These are phyloP conservation scores for Saccostrea echinata DNA, from an alignment of 1,140 invertebrate species.

Conservation along the genomic window DNA sequence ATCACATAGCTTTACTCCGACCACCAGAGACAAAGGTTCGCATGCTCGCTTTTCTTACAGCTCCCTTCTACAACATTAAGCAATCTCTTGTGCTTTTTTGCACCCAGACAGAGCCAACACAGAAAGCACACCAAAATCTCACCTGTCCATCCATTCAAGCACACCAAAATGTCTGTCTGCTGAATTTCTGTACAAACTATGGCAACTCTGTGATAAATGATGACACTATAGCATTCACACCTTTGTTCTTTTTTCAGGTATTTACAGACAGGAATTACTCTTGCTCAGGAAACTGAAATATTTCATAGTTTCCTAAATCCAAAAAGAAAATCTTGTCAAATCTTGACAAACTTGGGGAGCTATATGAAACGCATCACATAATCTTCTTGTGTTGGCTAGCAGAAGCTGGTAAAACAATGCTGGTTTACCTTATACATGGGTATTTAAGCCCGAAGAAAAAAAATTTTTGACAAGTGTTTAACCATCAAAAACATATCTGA, in stretches of 20 bases:
- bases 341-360: not conserved
- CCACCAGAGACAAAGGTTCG: not conserved
- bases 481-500: conserved; percentile 10
- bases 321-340: not conserved
- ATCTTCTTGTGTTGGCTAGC: conserved; percentile 3
- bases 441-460: not conserved
- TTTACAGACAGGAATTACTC: conserved; percentile 5
- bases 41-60: not conserved
- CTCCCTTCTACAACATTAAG: conserved; percentile 29
- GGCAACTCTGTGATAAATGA: not conserved
- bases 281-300: not conserved
- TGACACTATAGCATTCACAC: not conserved
- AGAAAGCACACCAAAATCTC: not conserved
- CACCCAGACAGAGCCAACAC: not conserved
- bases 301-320: not conserved
- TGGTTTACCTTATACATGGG: not conserved
- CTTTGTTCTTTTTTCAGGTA: conserved; percentile 22
- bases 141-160: conserved; percentile 27
- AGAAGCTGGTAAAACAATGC: not conserved
- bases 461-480: not conserved
- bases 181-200: not conserved
- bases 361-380: not conserved
- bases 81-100: conserved; percentile 29
- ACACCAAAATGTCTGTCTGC: not conserved
- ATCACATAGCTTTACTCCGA: not conserved